phyloP scores from a whole-genome alignment of 2,888 invertebrate genomes.

The Clunio marinus region DNA sequence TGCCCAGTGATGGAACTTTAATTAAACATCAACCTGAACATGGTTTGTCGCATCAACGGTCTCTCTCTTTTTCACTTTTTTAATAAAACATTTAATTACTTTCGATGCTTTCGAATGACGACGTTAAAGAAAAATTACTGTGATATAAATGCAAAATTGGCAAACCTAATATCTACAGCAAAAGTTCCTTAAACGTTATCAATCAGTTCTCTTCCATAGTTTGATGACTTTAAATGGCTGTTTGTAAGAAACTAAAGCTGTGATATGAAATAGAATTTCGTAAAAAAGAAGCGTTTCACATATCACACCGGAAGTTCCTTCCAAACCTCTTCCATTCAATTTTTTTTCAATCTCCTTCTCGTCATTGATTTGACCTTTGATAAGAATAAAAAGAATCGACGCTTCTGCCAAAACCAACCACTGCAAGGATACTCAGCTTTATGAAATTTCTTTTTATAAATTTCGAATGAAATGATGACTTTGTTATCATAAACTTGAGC shows the following conservation, averaged over 20 bases:
- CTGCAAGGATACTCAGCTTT: constrained; percentile 51
- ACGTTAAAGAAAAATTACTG: constrained; percentile 53
- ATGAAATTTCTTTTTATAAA: constrained; percentile 44
- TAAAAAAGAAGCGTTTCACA: not conserved
- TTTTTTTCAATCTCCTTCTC: not conserved
- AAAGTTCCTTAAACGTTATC: constrained; percentile 48
- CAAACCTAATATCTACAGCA: constrained; percentile 52
- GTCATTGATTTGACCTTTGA: not conserved
- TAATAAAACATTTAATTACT: not conserved
- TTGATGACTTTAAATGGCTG: constrained; percentile 41
- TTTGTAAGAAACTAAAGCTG: constrained; percentile 50
- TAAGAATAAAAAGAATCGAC: not conserved
- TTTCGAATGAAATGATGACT: not conserved
- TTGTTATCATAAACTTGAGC: constrained; percentile 47
- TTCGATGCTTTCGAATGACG: constrained; percentile 4
- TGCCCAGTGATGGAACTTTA: constrained; percentile 52
- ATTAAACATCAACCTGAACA: constrained; percentile 47
- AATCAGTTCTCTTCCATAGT: too few relatives aligned
- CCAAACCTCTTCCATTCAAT: not conserved
- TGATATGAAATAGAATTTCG: constrained; percentile 48
- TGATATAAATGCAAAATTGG: constrained; percentile 45
- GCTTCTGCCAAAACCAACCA: constrained; percentile 35
- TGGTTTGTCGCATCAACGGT: constrained; percentile 51
- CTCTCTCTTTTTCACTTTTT: not conserved
- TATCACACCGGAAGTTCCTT: constrained; percentile 28